Conservation (phyloP, 2,797 vertebrate genomes). For the Phoeniculus purpureus region DNA sequence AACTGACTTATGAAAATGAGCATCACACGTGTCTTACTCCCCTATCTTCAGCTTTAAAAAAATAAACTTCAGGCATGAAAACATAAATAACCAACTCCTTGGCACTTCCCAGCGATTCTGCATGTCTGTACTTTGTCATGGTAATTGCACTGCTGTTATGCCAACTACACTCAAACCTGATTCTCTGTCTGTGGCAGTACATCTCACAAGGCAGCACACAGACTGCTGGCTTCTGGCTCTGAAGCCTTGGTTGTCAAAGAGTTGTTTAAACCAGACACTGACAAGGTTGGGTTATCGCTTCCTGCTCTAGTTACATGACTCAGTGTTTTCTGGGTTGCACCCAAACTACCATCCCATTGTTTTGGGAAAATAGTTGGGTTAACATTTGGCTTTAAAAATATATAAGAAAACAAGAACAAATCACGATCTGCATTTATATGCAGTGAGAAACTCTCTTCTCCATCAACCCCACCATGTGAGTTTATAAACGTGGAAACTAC, state of each 20-base stretch:
- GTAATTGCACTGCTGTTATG: not conserved
- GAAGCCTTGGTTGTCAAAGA: not conserved
- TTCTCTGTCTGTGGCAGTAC: not conserved
- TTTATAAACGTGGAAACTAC: not conserved
- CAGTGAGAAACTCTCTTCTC: not conserved
- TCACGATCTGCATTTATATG: not conserved
- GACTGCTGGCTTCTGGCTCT: not conserved
- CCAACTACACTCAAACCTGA: not conserved
- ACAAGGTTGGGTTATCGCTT: not conserved
- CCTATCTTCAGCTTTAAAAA: not conserved
- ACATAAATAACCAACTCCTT: not conserved
- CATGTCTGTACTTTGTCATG: constrained; percentile 5
- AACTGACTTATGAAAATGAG: not conserved
- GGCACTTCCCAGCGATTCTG: not conserved
- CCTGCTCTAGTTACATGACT: not conserved
- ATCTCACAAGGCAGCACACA: constrained; percentile 23
- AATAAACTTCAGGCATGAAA: not conserved
- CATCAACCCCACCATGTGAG: accelerated
- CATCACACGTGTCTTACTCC: no score
- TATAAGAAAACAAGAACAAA: no score
- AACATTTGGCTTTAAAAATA: not conserved
- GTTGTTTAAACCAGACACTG: not conserved
- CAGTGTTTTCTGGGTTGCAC: not conserved
- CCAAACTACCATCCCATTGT: not conserved
- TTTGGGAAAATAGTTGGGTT: not conserved